phyloP scores from a whole-genome alignment of 1,140 invertebrate species.

The Macrosteles quadrilineatus region DNA sequence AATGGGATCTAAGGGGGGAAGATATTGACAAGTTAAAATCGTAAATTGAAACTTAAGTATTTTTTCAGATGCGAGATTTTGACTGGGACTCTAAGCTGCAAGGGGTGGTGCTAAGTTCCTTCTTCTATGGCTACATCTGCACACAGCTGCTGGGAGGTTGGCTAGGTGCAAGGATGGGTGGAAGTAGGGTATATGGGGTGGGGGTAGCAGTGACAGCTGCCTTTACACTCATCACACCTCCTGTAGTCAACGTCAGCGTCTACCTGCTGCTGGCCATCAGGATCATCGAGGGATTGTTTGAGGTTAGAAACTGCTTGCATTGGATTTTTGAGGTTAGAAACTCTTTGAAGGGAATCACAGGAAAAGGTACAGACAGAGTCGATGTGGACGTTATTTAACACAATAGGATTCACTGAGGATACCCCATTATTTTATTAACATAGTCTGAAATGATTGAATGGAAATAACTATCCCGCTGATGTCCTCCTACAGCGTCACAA shows the following conservation, averaged over 20 bases:
- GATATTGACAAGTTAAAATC: no score
- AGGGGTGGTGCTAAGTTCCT: conserved; percentile 55
- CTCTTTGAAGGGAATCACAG: no score
- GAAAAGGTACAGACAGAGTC: no score
- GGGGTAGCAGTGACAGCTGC: conserved; percentile 80
- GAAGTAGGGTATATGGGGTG: conserved; percentile 70
- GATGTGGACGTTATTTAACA: no score
- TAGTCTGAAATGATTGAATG: not conserved
- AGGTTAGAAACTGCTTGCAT: conserved; percentile 65
- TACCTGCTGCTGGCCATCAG: conserved; percentile 71
- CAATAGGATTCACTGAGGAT: not conserved
- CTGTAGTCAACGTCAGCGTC: conserved; percentile 69
- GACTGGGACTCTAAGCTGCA: conserved; percentile 53
- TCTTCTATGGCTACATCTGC: conserved; percentile 59
- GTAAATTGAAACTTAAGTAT: no score
- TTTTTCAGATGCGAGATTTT: conserved; percentile 50
- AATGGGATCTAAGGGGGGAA: no score
- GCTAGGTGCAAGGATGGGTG: conserved; percentile 69
- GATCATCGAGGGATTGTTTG: conserved; percentile 85
- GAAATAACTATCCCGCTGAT: no score
- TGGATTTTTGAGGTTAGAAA: no score
- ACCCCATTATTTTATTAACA: not conserved
- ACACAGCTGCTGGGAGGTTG: conserved; percentile 71
- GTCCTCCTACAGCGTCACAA: no score
- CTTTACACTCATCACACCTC: conserved; percentile 80